These are phyloP conservation scores for Coptodon rendalli DNA, from an alignment of 2,113 vertebrate genomes.

Conservation along the genomic window DNA sequence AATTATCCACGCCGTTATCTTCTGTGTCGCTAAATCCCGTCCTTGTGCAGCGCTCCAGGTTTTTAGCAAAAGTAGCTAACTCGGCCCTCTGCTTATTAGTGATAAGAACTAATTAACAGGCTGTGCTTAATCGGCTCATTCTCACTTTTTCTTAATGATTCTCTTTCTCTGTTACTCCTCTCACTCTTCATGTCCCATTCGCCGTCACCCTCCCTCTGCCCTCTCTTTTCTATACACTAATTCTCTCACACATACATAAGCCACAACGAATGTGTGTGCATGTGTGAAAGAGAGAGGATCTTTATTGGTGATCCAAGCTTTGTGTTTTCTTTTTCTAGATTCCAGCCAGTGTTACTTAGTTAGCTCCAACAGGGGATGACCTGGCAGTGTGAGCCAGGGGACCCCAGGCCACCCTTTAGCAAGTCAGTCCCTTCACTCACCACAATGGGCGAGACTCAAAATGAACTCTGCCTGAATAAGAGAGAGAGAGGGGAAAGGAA, in stretches of 20 bases:
- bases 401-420: conserved; percentile 59
- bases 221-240: not conserved
- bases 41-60: not conserved
- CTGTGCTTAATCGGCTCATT: conserved; percentile 71
- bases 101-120: conserved; percentile 68
- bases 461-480: conserved; percentile 60
- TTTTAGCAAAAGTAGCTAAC: not conserved
- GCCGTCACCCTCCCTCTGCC: not conserved
- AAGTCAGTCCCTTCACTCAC: conserved; percentile 72
- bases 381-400: conserved; percentile 59
- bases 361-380: conserved; percentile 73
- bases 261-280: conserved; percentile 1
- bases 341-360: conserved; percentile 44
- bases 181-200: not conserved
- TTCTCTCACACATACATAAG: not conserved
- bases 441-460: conserved; percentile 69
- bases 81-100: conserved; percentile 63
- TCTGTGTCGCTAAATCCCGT: not conserved
- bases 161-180: not conserved
- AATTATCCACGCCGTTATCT: not conserved
- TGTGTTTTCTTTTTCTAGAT: conserved; percentile 59
- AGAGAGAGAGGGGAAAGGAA: conserved; percentile 28
- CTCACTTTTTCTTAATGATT: not conserved
- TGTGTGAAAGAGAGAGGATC: conserved; percentile 61
- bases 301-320: conserved; percentile 75